These are phyloP conservation scores for Sitophilus oryzae DNA, from an alignment of 1,140 invertebrate species.

Conservation along the genomic window DNA sequence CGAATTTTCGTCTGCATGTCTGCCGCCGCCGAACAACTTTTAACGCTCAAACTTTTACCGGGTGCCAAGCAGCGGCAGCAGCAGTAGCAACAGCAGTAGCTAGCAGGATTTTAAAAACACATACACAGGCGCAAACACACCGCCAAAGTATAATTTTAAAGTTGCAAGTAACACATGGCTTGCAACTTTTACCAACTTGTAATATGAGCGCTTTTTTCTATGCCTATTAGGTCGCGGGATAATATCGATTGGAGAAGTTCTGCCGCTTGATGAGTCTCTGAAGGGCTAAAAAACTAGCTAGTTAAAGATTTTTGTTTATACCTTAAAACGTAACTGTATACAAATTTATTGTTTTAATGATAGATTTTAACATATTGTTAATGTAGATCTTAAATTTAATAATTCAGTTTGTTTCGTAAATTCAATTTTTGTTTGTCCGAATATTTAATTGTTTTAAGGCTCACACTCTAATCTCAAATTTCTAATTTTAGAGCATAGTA, in stretches of 20 bases:
- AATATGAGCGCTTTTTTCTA: slow-evolving; percentile 17
- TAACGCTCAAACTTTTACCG: background rate
- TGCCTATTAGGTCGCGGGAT: slow-evolving; percentile 21
- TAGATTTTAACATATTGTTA: too few species aligned
- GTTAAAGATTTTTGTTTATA: too few species aligned
- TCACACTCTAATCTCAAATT: too few species aligned
- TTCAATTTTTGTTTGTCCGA: too few species aligned
- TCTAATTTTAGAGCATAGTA: too few species aligned
- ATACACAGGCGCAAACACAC: background rate
- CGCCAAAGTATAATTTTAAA: slow-evolving; percentile 22
- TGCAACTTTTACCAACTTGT: slow-evolving; percentile 21
- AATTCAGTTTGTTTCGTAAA: too few species aligned
- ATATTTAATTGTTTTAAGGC: too few species aligned
- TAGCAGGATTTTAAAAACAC: slow-evolving; percentile 22
- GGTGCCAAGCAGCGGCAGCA: background rate
- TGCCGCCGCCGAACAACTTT: background rate
- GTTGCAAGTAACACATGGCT: slow-evolving; percentile 23
- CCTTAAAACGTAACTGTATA: too few species aligned
- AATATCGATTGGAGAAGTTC: slow-evolving; percentile 34
- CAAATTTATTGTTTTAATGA: too few species aligned
- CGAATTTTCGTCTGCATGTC: background rate
- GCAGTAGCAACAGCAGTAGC: too few species aligned
- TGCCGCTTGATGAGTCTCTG: slow-evolving; percentile 32
- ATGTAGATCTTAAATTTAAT: too few species aligned
- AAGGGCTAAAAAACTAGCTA: slow-evolving; percentile 33